Evolutionary conservation across 2,797 vertebrate genomes (phyloP).

Genomic region (Bucorvus abyssinicus): DNA sequence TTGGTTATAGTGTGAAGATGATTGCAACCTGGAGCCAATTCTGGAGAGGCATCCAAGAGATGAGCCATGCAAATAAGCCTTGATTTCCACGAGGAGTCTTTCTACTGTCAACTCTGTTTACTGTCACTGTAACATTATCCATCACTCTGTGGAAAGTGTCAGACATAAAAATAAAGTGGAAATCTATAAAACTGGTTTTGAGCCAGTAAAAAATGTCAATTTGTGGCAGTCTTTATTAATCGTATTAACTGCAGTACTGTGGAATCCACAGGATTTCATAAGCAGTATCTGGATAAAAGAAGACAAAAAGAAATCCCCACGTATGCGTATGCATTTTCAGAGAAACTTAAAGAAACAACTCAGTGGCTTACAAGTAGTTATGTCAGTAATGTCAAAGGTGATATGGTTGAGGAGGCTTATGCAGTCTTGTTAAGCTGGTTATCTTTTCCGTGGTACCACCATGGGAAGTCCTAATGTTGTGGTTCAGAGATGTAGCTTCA

Average conservation of each 20-base stretch:
- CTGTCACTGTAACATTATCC: slow-evolving; percentile 8
- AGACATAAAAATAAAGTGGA: slow-evolving; percentile 49
- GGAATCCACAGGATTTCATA: background rate
- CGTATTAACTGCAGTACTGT: slow-evolving; percentile 4
- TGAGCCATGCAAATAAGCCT: background rate
- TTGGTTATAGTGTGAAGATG: background rate
- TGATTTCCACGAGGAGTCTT: background rate
- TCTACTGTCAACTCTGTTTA: background rate
- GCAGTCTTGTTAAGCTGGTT: background rate
- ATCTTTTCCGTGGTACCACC: background rate
- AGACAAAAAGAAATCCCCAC: background rate
- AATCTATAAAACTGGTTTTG: slow-evolving; percentile 51
- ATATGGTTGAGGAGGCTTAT: background rate
- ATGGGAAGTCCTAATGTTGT: background rate
- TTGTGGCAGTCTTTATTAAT: slow-evolving; percentile 37
- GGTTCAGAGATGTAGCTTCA: background rate
- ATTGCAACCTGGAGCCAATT: background rate
- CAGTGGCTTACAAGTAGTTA: background rate
- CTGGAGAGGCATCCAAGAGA: background rate
- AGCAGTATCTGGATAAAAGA: background rate
- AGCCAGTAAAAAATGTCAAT: slow-evolving; percentile 31
- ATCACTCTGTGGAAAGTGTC: background rate
- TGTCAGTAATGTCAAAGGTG: background rate
- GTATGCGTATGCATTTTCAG: background rate
- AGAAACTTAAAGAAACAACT: background rate